These are phyloP conservation scores for Python bivittatus DNA, from an alignment of 2,113 vertebrate genomes.

Conservation along the genomic window DNA sequence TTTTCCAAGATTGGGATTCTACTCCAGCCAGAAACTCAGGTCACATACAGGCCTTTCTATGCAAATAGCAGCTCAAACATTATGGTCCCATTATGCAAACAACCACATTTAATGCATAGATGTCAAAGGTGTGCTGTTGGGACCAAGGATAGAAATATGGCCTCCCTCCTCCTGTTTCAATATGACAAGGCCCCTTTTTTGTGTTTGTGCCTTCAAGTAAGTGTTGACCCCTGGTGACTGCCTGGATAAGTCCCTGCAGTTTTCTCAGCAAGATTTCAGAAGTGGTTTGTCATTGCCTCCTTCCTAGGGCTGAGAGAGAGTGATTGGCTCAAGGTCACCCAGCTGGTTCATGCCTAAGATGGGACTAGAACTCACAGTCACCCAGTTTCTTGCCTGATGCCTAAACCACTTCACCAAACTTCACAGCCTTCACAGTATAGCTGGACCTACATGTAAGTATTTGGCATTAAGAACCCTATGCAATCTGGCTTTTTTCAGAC, in stretches of 20 bases:
- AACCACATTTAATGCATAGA: background rate
- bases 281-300: background rate
- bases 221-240: background rate
- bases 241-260: background rate
- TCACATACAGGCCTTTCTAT: background rate
- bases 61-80: background rate
- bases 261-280: background rate
- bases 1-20: background rate
- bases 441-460: background rate
- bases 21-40: background rate
- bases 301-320: background rate
- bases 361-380: background rate
- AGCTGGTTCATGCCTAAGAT: background rate
- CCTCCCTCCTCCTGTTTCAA: background rate
- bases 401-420: background rate
- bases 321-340: background rate
- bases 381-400: background rate
- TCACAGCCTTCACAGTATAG: background rate
- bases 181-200: background rate
- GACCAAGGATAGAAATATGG: background rate
- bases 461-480: background rate
- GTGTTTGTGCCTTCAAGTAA: background rate
- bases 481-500: background rate
- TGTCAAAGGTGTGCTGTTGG: background rate
- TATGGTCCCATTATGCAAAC: background rate